Conservation (phyloP, 2,797 vertebrate species). For the Enteromius thamalakanensis region DNA sequence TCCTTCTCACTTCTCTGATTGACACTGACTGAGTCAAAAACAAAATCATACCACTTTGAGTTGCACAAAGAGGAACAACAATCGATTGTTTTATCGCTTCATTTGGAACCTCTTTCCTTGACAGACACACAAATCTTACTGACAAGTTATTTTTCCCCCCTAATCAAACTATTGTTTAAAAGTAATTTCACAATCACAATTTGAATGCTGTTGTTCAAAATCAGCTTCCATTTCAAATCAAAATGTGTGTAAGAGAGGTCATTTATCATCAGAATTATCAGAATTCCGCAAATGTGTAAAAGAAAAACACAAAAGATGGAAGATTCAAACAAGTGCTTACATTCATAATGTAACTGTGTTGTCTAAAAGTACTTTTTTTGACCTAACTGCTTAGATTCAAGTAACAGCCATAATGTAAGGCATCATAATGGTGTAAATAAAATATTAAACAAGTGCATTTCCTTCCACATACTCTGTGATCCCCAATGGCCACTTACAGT, state of each 20-base stretch:
- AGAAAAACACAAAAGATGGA: not conserved
- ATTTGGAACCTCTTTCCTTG: not conserved
- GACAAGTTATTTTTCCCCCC: not conserved
- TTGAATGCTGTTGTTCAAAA: too few relatives aligned
- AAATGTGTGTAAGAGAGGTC: not conserved
- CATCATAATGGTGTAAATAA: not conserved
- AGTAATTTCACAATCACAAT: not conserved
- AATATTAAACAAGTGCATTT: not conserved
- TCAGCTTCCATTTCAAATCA: not conserved
- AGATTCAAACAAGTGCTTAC: not conserved
- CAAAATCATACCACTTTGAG: not conserved
- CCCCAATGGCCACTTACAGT: not conserved
- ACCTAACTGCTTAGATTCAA: not conserved
- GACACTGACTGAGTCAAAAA: not conserved
- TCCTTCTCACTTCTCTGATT: not conserved
- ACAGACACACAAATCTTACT: not conserved
- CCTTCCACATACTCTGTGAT: not conserved
- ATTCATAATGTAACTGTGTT: not conserved
- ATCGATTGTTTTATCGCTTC: not conserved
- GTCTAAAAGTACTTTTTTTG: not conserved
- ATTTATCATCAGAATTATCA: not conserved
- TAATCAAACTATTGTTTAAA: not conserved
- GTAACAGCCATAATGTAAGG: slow-evolving; percentile 23
- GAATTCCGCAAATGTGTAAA: not conserved
- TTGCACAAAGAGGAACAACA: not conserved